A percentile compares a stretch with the other conserved stretches of the same genome.
Conservation (phyloP, 2,888 invertebrate species). For the Synanthedon formicaeformis region DNA sequence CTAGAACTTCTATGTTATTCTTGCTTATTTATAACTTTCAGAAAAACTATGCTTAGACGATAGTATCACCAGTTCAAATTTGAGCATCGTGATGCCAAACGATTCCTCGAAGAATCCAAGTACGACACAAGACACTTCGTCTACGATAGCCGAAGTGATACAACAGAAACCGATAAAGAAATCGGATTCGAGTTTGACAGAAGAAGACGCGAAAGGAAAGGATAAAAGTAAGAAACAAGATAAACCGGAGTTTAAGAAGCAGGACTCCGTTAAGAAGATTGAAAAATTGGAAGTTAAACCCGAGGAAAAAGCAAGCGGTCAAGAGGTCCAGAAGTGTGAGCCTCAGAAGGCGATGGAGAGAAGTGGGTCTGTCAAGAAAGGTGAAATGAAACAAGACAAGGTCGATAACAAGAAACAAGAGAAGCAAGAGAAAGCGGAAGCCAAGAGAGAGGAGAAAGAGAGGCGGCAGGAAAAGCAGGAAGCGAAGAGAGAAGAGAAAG, state of each 20-base stretch:
- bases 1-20: too few species aligned
- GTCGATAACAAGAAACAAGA: conserved; percentile 25
- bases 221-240: conserved; percentile 38
- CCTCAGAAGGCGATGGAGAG: conserved; percentile 25
- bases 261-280: conserved; percentile 33
- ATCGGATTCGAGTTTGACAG: conserved; percentile 55
- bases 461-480: conserved; percentile 11
- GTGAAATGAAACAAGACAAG: conserved; percentile 44
- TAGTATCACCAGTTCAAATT: conserved; percentile 21
- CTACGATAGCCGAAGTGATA: conserved; percentile 4
- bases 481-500: conserved; percentile 22
- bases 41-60: conserved; percentile 23
- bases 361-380: conserved; percentile 40
- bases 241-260: conserved; percentile 7
- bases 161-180: conserved; percentile 48
- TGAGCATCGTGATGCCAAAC: too few species aligned
- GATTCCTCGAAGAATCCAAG: conserved; percentile 20
- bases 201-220: conserved; percentile 43
- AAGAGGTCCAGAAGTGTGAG: conserved; percentile 15
- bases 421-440: conserved; percentile 9
- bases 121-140: conserved; percentile 17
- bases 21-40: conserved; percentile 10
- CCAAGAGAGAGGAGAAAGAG: conserved; percentile 22
- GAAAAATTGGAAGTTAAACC: conserved; percentile 25
- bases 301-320: conserved; percentile 20